These are phyloP conservation scores for Odontophorus gujanensis DNA, from an alignment of 2,113 vertebrate genomes.

Conservation along the genomic window DNA sequence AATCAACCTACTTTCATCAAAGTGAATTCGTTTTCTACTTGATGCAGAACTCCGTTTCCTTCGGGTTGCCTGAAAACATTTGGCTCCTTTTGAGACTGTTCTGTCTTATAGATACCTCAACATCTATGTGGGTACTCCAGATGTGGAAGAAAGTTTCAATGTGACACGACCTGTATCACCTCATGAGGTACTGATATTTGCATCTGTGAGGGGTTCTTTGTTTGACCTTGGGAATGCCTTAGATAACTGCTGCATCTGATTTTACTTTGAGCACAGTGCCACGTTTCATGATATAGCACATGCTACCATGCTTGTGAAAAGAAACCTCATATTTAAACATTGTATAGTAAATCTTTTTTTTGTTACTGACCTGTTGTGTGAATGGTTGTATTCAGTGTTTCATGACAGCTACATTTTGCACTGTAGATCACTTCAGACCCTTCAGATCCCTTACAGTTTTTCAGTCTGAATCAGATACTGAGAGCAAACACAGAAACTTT, in stretches of 20 bases:
- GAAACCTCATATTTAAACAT: background rate
- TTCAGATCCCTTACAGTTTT: background rate
- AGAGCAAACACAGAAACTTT: background rate
- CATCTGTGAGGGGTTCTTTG: background rate
- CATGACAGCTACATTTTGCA: background rate
- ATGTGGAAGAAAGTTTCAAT: constrained; percentile 99
- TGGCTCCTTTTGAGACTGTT: background rate
- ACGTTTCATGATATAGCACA: background rate
- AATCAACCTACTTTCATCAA: background rate
- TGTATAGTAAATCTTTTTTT: background rate
- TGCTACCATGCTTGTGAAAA: background rate
- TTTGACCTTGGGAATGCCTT: background rate
- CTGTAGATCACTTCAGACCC: background rate
- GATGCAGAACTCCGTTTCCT: background rate
- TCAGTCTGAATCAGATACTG: background rate
- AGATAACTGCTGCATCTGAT: background rate
- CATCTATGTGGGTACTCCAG: constrained; percentile 95
- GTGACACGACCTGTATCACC: constrained; percentile 95
- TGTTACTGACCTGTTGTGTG: background rate
- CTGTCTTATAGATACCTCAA: constrained; percentile 90
- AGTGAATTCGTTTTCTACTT: background rate
- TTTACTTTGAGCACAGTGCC: fast-evolving
- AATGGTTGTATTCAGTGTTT: background rate
- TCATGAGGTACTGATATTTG: constrained; percentile 86
- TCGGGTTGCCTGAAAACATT: background rate